phyloP scores from a whole-genome alignment of 2,113 vertebrate species.

The Oncorhynchus mykiss region DNA sequence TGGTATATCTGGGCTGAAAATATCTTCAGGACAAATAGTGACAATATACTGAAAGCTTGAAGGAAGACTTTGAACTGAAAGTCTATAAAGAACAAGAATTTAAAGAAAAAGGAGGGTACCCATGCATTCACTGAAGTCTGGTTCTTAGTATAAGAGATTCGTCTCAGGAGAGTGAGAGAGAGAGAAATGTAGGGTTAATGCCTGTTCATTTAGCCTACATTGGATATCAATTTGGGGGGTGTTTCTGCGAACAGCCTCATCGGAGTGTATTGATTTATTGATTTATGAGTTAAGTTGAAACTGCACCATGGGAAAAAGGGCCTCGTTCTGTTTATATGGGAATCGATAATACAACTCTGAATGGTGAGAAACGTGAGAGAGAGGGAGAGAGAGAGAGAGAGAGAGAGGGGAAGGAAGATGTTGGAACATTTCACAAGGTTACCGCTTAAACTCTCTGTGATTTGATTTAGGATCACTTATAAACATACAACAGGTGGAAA shows the following conservation, averaged over 20 bases:
- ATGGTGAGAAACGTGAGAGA: constrained; percentile 36
- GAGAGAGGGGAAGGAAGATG: not conserved
- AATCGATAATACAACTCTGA: constrained; percentile 59
- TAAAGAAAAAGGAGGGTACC: constrained; percentile 9
- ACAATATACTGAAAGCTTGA: not conserved
- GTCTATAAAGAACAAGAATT: constrained; percentile 2
- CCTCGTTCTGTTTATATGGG: constrained; percentile 54
- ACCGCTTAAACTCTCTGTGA: constrained; percentile 12
- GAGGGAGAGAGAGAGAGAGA: constrained; percentile 9
- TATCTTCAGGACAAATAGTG: not conserved
- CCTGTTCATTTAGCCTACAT: constrained; percentile 25
- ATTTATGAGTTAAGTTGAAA: constrained; percentile 55
- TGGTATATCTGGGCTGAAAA: not conserved
- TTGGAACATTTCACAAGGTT: constrained; percentile 37
- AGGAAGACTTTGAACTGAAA: not conserved
- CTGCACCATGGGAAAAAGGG: constrained; percentile 43
- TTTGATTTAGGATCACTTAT: constrained; percentile 39
- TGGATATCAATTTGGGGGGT: constrained; percentile 38
- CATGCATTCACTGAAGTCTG: constrained; percentile 7
- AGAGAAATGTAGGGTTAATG: not conserved
- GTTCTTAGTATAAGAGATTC: constrained; percentile 24
- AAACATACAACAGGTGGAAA: constrained; percentile 14
- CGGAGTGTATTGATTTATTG: constrained; percentile 43
- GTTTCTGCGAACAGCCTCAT: constrained; percentile 13
- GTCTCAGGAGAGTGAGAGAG: constrained; percentile 7